Evolutionary conservation across 2,113 vertebrate species (phyloP).

Genomic region (Oenanthe oenanthe): DNA sequence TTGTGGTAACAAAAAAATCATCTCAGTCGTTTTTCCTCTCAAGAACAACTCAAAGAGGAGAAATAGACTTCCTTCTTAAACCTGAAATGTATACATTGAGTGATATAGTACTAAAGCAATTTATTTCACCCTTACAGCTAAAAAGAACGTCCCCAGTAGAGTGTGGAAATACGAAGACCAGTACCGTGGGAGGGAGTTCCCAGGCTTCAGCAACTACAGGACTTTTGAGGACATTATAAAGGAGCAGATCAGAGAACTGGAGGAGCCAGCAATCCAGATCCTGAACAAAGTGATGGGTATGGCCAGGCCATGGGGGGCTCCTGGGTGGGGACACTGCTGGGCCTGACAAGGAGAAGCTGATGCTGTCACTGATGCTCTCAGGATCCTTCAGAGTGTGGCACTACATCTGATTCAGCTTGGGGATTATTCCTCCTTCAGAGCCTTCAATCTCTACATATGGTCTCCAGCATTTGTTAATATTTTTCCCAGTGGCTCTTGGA

Average conservation of each 20-base stretch:
- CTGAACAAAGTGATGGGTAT: constrained; percentile 69
- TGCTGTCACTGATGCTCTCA: background rate
- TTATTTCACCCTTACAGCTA: constrained; percentile 67
- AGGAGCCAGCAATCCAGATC: constrained; percentile 79
- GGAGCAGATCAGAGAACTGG: constrained; percentile 77
- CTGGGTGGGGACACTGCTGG: background rate
- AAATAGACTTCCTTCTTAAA: background rate
- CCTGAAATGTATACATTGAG: background rate
- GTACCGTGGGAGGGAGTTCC: constrained; percentile 84
- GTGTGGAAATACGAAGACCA: constrained; percentile 69
- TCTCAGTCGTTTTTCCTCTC: background rate
- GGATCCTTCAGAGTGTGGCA: background rate
- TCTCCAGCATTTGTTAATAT: background rate
- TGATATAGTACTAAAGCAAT: background rate
- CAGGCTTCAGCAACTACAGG: constrained; percentile 84
- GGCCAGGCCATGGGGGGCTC: background rate
- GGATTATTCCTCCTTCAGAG: background rate
- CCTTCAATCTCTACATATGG: background rate
- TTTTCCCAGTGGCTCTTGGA: background rate
- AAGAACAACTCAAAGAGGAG: background rate
- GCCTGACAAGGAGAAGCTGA: background rate
- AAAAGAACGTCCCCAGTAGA: background rate
- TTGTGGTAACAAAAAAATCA: background rate
- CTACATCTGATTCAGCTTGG: background rate
- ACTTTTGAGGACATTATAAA: constrained; percentile 84